Conservation (phyloP, 2,797 vertebrate species). For the Sebastes minor region DNA sequence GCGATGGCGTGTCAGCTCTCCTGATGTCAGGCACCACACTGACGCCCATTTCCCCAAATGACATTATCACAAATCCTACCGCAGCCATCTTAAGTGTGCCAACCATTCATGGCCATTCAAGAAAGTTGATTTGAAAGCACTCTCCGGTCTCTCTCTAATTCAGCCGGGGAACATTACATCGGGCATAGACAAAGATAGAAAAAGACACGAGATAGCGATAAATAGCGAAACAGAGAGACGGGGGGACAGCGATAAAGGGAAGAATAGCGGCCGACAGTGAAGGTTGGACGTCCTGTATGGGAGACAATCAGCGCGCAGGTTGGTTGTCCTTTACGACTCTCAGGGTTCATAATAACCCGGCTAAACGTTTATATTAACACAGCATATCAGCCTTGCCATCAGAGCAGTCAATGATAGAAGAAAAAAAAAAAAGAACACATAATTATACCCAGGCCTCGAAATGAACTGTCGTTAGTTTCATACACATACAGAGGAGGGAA, state of each 20-base stretch:
- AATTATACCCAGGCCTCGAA: constrained; percentile 82
- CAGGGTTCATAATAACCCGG: constrained; percentile 81
- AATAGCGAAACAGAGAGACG: constrained; percentile 56
- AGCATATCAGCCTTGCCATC: constrained; percentile 83
- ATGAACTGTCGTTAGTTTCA: constrained; percentile 87
- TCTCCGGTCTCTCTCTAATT: constrained; percentile 46
- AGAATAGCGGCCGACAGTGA: constrained; percentile 48
- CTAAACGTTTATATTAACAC: constrained; percentile 88
- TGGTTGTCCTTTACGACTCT: constrained; percentile 79
- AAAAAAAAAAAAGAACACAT: constrained; percentile 75
- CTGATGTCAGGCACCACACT: constrained; percentile 3
- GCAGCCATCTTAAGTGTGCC: constrained; percentile 33
- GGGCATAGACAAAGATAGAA: constrained; percentile 52
- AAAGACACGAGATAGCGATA: constrained; percentile 58
- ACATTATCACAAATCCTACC: constrained; percentile 37
- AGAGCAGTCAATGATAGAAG: constrained; percentile 84
- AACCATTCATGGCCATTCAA: constrained; percentile 31
- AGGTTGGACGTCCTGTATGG: constrained; percentile 61
- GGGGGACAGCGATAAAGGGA: constrained; percentile 46
- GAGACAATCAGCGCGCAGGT: constrained; percentile 75
- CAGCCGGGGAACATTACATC: constrained; percentile 47
- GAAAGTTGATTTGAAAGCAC: constrained; percentile 63
- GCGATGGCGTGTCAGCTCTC: background rate
- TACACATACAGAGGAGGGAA: constrained; percentile 70
- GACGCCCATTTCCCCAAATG: constrained; percentile 37